Evolutionary conservation across 2,888 invertebrate species (phyloP).

Genomic region (Andricus quercusramuli): DNA sequence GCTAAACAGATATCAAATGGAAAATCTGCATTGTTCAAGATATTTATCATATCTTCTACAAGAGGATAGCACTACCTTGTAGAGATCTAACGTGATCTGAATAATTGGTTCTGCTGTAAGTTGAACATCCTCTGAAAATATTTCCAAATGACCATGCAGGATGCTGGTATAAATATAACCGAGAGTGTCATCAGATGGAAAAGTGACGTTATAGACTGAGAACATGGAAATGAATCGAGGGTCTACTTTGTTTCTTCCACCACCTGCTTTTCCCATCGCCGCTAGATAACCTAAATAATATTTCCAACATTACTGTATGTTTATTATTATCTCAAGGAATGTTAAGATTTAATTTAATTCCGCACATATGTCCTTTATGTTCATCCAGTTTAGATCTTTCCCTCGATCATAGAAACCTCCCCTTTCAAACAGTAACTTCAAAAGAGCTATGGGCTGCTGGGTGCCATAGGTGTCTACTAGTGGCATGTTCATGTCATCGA

Average conservation of each 20-base stretch:
- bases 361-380: constrained; percentile 87
- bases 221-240: constrained; percentile 95
- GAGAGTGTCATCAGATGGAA: constrained; percentile 89
- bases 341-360: constrained; percentile 16
- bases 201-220: constrained; percentile 91
- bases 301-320: neutral
- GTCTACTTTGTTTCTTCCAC: constrained; percentile 94
- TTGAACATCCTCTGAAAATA: constrained; percentile 85
- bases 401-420: constrained; percentile 94
- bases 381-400: constrained; percentile 94
- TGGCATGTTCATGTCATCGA: constrained; percentile 98
- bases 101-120: constrained; percentile 85
- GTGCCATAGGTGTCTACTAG: constrained; percentile 93
- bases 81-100: constrained; percentile 89
- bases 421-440: constrained; percentile 94
- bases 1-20: constrained; percentile 76
- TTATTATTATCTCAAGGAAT: neutral
- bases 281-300: constrained; percentile 83
- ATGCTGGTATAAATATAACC: constrained; percentile 91
- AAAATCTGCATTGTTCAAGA: neutral
- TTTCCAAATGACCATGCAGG: constrained; percentile 86
- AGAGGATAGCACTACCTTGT: constrained; percentile 81
- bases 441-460: constrained; percentile 94
- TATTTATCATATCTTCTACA: constrained; percentile 13
- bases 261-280: constrained; percentile 93